Percentiles rank a stretch among this genome's conserved stretches.
Conservation (phyloP, 2,113 vertebrate species). For the Ailurus styani region DNA sequence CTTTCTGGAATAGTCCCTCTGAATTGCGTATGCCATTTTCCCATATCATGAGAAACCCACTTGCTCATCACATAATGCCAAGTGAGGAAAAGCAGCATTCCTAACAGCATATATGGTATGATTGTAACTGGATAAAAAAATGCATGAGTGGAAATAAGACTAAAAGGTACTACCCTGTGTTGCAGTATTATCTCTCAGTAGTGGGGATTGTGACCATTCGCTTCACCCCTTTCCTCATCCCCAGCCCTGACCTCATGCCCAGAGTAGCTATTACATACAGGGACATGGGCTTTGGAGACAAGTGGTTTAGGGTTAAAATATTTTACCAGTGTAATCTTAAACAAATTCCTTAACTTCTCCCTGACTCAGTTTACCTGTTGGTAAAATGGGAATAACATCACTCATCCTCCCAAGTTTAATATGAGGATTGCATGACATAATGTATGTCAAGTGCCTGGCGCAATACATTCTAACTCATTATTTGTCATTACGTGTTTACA, state of each 20-base stretch:
- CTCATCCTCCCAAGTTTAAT: not conserved
- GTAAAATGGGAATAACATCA: not conserved
- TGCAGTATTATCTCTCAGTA: not conserved
- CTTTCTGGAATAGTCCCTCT: not conserved
- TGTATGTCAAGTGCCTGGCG: not conserved
- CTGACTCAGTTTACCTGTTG: not conserved
- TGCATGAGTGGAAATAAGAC: too few species aligned
- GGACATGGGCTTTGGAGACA: not conserved
- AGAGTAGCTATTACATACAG: not conserved
- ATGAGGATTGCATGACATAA: not conserved
- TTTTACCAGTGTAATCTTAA: not conserved
- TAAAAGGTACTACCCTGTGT: not conserved
- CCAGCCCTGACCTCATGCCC: not conserved
- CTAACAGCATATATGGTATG: not conserved
- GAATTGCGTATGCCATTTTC: not conserved
- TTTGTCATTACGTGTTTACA: not conserved
- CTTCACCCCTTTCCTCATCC: accelerated
- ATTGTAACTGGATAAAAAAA: accelerated
- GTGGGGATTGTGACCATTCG: not conserved
- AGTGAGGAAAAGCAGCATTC: not conserved
- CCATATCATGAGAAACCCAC: not conserved
- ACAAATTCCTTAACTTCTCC: not conserved
- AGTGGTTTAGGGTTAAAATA: not conserved
- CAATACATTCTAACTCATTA: not conserved
- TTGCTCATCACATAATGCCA: not conserved